Conservation (phyloP, 2,113 vertebrate genomes). For the Eudorcas thomsonii region DNA sequence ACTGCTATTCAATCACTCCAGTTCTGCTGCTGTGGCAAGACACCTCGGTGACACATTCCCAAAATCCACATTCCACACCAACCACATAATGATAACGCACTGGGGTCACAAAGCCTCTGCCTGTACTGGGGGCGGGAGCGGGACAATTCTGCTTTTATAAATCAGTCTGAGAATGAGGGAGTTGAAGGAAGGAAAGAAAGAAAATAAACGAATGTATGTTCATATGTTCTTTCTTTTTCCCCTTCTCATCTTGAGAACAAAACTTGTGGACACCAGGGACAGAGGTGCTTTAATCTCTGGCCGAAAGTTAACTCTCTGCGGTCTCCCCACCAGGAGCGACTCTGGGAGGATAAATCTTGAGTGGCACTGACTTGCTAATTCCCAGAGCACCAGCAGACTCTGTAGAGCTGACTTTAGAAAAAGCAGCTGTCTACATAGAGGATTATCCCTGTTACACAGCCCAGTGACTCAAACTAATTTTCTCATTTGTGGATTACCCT, state of each 20-base stretch:
- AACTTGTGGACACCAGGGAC: neutral
- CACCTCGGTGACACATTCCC: neutral
- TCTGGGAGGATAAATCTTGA: neutral
- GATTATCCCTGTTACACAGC: neutral
- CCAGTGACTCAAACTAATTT: constrained; percentile 50
- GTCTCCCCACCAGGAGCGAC: neutral
- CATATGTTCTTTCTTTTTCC: accelerated
- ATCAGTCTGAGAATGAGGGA: neutral
- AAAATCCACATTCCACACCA: neutral
- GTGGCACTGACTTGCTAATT: neutral
- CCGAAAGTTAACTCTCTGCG: neutral
- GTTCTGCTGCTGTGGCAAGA: neutral
- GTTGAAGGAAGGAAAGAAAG: neutral
- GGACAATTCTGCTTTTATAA: neutral
- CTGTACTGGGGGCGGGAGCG: accelerated
- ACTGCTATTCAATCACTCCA: neutral
- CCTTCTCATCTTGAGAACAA: neutral
- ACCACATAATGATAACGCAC: neutral
- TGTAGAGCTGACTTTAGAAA: neutral
- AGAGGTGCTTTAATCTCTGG: neutral
- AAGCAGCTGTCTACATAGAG: neutral
- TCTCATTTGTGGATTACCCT: constrained; percentile 16
- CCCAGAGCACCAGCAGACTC: neutral
- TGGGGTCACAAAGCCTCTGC: neutral
- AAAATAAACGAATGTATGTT: neutral